phyloP scores from a whole-genome alignment of 23 tunicate genomes.

The Oikopleura albicans region DNA sequence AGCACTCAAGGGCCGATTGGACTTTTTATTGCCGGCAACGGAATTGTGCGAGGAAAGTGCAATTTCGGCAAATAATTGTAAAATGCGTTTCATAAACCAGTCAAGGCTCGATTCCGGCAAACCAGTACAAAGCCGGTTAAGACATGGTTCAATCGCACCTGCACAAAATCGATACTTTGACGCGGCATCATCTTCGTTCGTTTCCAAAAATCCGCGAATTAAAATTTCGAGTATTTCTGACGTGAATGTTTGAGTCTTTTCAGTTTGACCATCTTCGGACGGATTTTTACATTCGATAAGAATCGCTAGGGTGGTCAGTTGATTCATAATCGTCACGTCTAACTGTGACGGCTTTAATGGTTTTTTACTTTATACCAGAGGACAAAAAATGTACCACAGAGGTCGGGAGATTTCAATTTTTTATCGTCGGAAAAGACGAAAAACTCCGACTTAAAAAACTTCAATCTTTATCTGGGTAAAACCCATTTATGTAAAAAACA shows the following conservation, averaged over 20 bases:
- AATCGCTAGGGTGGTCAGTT: not conserved
- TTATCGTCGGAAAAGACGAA: too few species aligned
- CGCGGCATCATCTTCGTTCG: too few species aligned
- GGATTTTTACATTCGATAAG: not conserved
- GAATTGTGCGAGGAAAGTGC: not conserved
- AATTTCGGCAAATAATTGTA: not conserved
- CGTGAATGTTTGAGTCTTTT: not conserved
- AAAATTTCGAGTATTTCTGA: not conserved
- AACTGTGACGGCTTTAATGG: too few species aligned
- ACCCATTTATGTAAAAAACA: too few species aligned
- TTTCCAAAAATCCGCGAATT: not conserved
- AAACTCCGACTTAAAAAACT: too few species aligned
- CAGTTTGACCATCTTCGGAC: not conserved
- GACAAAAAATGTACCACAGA: too few species aligned
- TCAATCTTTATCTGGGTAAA: too few species aligned
- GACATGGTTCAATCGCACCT: not conserved
- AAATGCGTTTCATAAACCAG: not conserved
- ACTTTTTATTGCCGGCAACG: not conserved
- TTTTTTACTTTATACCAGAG: too few species aligned
- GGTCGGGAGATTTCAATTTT: too few species aligned
- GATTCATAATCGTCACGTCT: not conserved
- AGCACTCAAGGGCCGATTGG: not conserved
- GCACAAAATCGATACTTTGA: not conserved
- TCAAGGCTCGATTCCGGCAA: not conserved
- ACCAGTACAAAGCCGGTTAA: not conserved